A percentile compares a stretch with the other conserved stretches of the same genome.
Evolutionary conservation across 2,888 invertebrate species (phyloP).

Genomic region (Drepanosiphum platanoidis): DNA sequence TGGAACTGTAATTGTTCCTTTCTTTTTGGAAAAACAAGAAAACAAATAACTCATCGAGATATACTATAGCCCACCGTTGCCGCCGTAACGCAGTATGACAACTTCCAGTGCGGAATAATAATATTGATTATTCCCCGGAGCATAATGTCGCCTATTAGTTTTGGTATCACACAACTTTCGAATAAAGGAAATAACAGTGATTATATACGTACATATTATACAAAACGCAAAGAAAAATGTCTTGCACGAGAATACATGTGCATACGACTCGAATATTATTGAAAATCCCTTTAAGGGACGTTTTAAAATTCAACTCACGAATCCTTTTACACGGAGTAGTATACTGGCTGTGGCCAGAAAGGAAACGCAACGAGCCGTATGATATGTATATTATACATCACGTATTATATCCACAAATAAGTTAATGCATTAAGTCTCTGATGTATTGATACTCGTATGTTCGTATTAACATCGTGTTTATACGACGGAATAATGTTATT

Average conservation of each 20-base stretch:
- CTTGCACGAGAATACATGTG: neutral
- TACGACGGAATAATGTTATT: neutral
- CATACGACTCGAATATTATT: neutral
- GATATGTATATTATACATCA: neutral
- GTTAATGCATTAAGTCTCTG: neutral
- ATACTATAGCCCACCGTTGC: no score
- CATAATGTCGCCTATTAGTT: slow-evolving; percentile 11
- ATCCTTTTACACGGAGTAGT: slow-evolving; percentile 25
- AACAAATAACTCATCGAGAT: slow-evolving; percentile 29
- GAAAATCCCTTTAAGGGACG: neutral
- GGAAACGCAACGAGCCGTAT: neutral
- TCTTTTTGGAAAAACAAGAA: neutral
- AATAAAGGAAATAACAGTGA: slow-evolving; percentile 26
- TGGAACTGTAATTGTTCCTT: neutral
- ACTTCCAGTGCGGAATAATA: slow-evolving; percentile 25
- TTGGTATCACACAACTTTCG: neutral
- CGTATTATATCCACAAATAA: neutral
- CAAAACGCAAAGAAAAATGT: neutral
- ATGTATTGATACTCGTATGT: neutral
- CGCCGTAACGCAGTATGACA: neutral
- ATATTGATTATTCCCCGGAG: slow-evolving; percentile 37
- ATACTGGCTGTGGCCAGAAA: no score
- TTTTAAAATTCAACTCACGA: slow-evolving; percentile 31
- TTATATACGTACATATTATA: neutral
- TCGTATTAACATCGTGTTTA: neutral